These are phyloP conservation scores for Gastrophysa polygoni DNA, from an alignment of 2,888 invertebrate species.

Conservation along the genomic window DNA sequence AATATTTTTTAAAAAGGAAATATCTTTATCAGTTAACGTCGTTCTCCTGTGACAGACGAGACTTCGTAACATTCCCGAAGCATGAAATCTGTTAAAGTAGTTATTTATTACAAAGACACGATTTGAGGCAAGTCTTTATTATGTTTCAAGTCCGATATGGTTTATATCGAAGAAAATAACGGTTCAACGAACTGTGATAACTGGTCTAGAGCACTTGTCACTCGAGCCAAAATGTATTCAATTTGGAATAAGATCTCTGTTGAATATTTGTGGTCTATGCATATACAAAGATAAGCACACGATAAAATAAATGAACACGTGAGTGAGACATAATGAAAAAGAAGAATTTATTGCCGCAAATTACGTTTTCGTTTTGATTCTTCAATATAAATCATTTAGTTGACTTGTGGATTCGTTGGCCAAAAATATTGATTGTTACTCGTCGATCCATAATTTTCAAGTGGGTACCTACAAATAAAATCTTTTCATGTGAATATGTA, in stretches of 20 bases:
- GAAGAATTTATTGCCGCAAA: neutral
- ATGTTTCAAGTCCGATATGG: neutral
- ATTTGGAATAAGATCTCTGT: neutral
- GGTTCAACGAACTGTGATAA: neutral
- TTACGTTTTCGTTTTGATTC: neutral
- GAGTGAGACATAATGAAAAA: neutral
- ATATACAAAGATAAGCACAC: neutral
- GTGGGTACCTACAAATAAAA: too few species aligned
- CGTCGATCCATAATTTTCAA: too few species aligned
- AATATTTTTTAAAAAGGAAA: too few species aligned
- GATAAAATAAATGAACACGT: neutral
- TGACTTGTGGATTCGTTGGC: neutral
- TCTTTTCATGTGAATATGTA: too few species aligned
- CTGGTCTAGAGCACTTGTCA: neutral
- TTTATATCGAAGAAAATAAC: neutral
- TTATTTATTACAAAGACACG: too few species aligned
- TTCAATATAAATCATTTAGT: neutral
- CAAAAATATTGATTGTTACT: too few species aligned
- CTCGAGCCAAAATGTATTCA: neutral
- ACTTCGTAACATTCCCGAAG: conserved; percentile 14
- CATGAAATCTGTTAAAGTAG: conserved; percentile 7
- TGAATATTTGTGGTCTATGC: neutral
- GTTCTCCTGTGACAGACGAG: conserved; percentile 19
- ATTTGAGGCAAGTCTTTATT: neutral
- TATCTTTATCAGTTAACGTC: too few species aligned